Conservation (phyloP, 2,797 vertebrate species). For the Anniella stebbinsi region DNA sequence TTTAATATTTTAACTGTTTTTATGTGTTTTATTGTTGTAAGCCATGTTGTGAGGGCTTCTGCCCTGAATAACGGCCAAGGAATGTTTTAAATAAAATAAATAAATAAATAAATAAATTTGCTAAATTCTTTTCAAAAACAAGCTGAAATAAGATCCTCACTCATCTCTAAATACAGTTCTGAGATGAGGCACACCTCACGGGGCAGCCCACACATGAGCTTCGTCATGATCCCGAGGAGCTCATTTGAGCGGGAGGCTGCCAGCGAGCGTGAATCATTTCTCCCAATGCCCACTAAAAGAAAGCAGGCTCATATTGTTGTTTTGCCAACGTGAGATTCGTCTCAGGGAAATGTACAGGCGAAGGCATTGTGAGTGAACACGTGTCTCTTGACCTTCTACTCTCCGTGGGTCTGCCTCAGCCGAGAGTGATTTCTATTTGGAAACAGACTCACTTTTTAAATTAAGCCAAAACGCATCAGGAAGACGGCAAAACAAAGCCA, state of each 20-base stretch:
- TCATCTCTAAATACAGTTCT: neutral
- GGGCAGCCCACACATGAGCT: neutral
- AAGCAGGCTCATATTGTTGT: neutral
- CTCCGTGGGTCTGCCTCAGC: slow-evolving; percentile 15
- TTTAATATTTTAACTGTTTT: too few relatives aligned
- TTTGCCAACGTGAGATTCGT: neutral
- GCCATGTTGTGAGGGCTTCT: too few relatives aligned
- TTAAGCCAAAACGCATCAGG: slow-evolving; percentile 52
- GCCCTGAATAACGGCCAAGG: too few relatives aligned
- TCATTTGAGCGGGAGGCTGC: neutral
- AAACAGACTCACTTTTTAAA: slow-evolving; percentile 46
- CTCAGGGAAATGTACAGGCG: neutral
- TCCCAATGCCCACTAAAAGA: neutral
- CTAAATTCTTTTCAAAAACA: neutral
- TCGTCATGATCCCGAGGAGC: neutral
- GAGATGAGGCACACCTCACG: neutral
- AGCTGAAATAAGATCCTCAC: neutral
- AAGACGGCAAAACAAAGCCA: slow-evolving; percentile 50
- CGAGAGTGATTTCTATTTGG: slow-evolving; percentile 19
- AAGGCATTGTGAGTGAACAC: neutral
- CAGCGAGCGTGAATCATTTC: neutral
- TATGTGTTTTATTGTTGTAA: too few relatives aligned
- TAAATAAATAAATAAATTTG: neutral
- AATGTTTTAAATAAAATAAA: too few relatives aligned
- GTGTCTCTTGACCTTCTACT: slow-evolving; percentile 7